Percentiles rank a stretch among this genome's conserved stretches.
phyloP scores from a whole-genome alignment of 2,113 vertebrate species.

The Mystacornis crossleyi region DNA sequence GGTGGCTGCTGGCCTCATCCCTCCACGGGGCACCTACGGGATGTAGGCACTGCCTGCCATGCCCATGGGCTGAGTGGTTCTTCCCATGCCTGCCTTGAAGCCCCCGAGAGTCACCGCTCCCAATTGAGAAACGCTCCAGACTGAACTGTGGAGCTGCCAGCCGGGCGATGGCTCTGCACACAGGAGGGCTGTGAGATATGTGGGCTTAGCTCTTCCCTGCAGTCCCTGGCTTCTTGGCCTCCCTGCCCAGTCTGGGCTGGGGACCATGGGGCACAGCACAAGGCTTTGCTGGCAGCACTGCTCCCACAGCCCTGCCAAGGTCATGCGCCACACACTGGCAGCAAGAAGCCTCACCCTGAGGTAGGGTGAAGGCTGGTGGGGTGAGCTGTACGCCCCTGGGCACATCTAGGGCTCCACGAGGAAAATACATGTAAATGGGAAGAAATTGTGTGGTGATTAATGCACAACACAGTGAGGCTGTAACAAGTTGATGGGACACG shows the following conservation, averaged over 20 bases:
- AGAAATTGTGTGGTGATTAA: neutral
- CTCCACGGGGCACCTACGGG: slow-evolving; percentile 54
- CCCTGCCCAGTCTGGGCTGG: neutral
- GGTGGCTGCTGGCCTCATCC: slow-evolving; percentile 89
- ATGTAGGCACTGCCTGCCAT: neutral
- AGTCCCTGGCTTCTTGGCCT: neutral
- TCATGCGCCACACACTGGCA: neutral
- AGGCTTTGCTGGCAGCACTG: neutral
- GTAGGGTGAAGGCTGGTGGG: neutral
- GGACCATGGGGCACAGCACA: neutral
- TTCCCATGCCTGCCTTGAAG: neutral
- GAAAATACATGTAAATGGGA: neutral
- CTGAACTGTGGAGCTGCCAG: neutral
- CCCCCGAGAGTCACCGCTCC: accelerated
- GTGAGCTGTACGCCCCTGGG: accelerated
- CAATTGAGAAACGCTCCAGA: accelerated
- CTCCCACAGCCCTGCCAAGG: neutral
- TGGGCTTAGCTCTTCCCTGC: neutral
- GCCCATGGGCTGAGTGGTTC: neutral
- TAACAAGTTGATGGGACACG: accelerated
- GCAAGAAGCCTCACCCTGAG: accelerated
- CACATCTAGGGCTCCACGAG: neutral
- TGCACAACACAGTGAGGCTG: neutral
- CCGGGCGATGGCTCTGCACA: neutral
- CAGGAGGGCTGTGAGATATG: neutral